Evolutionary conservation across 2,113 vertebrate genomes (phyloP).

Genomic region (Monopterus albus): DNA sequence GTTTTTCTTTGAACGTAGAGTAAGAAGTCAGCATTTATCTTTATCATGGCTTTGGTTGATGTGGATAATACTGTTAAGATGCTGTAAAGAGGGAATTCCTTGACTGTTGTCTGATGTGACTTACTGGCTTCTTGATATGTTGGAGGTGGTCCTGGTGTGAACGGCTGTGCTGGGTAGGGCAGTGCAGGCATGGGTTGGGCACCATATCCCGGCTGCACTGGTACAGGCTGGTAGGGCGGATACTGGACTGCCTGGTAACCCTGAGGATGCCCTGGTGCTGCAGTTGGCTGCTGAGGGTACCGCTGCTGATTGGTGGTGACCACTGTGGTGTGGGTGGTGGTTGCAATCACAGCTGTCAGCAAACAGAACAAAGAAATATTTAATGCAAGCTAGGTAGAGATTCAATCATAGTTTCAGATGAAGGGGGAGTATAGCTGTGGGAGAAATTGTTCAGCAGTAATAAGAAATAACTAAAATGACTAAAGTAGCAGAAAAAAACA

Average conservation of each 20-base stretch:
- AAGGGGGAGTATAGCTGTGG: neutral
- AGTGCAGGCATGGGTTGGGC: slow-evolving; percentile 52
- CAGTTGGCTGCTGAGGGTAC: slow-evolving; percentile 82
- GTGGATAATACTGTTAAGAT: too few species aligned
- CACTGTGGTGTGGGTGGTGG: slow-evolving; percentile 85
- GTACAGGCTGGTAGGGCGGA: slow-evolving; percentile 86
- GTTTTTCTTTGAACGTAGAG: too few species aligned
- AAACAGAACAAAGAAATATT: slow-evolving; percentile 7
- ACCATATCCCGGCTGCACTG: slow-evolving; percentile 81
- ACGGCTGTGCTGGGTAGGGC: slow-evolving; percentile 78
- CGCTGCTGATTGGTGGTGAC: slow-evolving; percentile 74
- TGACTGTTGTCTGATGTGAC: too few species aligned
- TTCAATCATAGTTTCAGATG: neutral
- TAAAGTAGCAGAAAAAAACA: too few species aligned
- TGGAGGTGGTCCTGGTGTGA: slow-evolving; percentile 85
- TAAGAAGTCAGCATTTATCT: too few species aligned
- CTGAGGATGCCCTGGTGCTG: slow-evolving; percentile 50
- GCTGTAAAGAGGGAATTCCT: too few species aligned
- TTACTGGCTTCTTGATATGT: slow-evolving; percentile 88
- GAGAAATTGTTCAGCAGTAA: neutral
- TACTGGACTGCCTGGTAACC: slow-evolving; percentile 81
- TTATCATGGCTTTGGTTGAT: too few species aligned
- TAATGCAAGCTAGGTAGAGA: too few species aligned
- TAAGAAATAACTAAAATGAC: too few species aligned
- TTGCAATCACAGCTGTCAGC: slow-evolving; percentile 84